Base-by-base conservation (phyloP, 1,140 invertebrate species). In the Conopomorpha cramerella region DNA sequence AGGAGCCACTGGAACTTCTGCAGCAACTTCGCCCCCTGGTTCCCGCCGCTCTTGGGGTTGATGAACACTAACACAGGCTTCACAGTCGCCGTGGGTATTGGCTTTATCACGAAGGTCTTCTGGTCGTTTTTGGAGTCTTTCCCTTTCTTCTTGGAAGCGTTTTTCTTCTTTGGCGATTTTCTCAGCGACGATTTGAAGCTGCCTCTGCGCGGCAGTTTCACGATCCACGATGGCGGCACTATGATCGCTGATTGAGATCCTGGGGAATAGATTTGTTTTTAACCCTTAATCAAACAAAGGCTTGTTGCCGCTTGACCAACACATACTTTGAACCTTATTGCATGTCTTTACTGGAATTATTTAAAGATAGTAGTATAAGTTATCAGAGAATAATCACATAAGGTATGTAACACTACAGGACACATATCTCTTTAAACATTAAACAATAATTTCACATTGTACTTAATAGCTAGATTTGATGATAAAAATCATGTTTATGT, bases 41-140 rank as follows among this genome's bases (percentile, higher is more conserved):
- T 95, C 11, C 96, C 96, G 1, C 96, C 96, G 51, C 94, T 97
- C 78, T 98, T 98, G 7, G 96, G 96, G 82, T 99, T 99, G 48
- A 99, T 96, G 71, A 99, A 96, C 16, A 99, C 95, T 41, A 98
- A 82, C 12, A 98, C 88, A 14, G 96, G 96, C 48, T 87, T 92
- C 12, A 93, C 85, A 34, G 84, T 88, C 6, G 88, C 80, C 3
- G 88, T 90, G 0, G 95, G 93, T 65, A 98, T 97, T 2, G 95
- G 93, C 65, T 98, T 97, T 44, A 98, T 90, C 15, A 94, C 90
- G 55, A 93, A 87, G 8, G 86, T 84, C 39, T 82, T 84, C 35
- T 84, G 84, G 47, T 90, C 88, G 49, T 72, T 79, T 49, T 84
- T 82, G 26, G 86, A 81, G 49, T 88, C 86, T 76, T 84, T 87